phyloP scores from a whole-genome alignment of 2,888 invertebrate genomes.

The Petrophora chlorosata region DNA sequence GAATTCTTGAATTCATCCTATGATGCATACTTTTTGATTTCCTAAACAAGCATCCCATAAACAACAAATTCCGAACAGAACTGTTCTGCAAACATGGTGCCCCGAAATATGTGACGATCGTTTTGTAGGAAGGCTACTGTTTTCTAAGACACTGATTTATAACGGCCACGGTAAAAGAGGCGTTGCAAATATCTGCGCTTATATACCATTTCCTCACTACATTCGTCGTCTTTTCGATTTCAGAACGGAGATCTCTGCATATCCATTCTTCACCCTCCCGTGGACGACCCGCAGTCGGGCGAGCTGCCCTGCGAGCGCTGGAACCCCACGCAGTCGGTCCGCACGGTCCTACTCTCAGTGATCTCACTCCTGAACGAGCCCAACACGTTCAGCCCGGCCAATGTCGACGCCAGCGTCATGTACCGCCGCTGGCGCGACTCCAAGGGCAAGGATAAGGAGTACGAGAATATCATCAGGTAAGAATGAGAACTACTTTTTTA shows the following conservation, averaged over 20 bases:
- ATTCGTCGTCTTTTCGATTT: slow-evolving; percentile 40
- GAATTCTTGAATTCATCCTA: too few relatives aligned
- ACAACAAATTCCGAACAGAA: too few relatives aligned
- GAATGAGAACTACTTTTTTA: too few relatives aligned
- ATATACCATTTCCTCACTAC: neutral
- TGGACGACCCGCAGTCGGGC: slow-evolving; percentile 99
- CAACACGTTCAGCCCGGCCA: slow-evolving; percentile 99
- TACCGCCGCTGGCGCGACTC: slow-evolving; percentile 99
- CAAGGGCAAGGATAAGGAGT: slow-evolving; percentile 98
- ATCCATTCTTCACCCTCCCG: slow-evolving; percentile 99
- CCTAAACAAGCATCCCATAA: too few relatives aligned
- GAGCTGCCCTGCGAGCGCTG: slow-evolving; percentile 99
- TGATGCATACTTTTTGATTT: too few relatives aligned
- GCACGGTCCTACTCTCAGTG: slow-evolving; percentile 98
- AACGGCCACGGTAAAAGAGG: too few relatives aligned
- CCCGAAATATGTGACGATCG: too few relatives aligned
- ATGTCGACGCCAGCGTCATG: slow-evolving; percentile 99
- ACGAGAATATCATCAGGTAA: slow-evolving; percentile 98
- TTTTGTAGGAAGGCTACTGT: too few relatives aligned
- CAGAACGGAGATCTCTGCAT: slow-evolving; percentile 99
- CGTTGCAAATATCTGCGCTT: neutral
- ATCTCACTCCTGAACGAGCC: slow-evolving; percentile 99
- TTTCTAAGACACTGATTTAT: too few relatives aligned
- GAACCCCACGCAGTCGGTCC: slow-evolving; percentile 99
- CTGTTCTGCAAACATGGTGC: too few relatives aligned